phyloP scores from a whole-genome alignment of 1,140 invertebrate genomes.

The Zaprionus kolodkinae region DNA sequence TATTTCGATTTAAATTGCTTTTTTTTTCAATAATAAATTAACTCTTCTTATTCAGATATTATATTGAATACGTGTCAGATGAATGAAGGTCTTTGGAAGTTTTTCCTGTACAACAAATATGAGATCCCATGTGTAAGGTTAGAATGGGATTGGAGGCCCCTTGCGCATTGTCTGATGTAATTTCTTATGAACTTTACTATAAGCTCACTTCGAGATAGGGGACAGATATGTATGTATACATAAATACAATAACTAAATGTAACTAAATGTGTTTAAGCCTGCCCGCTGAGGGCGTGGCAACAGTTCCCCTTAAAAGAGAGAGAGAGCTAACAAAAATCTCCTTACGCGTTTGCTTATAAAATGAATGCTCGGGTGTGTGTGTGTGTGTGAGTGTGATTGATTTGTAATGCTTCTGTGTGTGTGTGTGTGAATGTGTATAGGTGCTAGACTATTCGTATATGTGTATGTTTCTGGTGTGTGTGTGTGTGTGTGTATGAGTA shows the following conservation, averaged over 20 bases:
- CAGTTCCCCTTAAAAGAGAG: not conserved
- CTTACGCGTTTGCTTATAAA: not conserved
- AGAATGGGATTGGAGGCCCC: not conserved
- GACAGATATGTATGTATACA: not conserved
- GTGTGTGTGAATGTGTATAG: not conserved
- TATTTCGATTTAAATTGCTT: not conserved
- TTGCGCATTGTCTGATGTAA: slow-evolving; percentile 4
- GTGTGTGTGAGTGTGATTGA: not conserved
- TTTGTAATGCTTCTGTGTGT: slow-evolving; percentile 1
- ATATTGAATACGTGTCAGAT: not conserved
- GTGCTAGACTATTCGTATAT: not conserved
- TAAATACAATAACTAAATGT: not conserved
- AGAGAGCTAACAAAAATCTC: slow-evolving; percentile 4
- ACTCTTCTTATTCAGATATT: not conserved
- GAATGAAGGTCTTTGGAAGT: not conserved
- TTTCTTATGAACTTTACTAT: not conserved
- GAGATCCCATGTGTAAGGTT: not conserved
- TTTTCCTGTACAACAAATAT: not conserved
- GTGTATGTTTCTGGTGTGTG: not conserved
- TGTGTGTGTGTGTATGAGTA: not conserved
- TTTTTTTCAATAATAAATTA: not conserved
- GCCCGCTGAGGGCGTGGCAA: not conserved
- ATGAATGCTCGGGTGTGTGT: not conserved
- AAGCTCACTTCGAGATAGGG: not conserved
- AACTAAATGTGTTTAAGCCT: not conserved